Percentiles rank a stretch among this genome's conserved stretches.
These are phyloP conservation scores for Oxyura jamaicensis DNA, from an alignment of 2,113 vertebrate genomes.

Conservation along the genomic window DNA sequence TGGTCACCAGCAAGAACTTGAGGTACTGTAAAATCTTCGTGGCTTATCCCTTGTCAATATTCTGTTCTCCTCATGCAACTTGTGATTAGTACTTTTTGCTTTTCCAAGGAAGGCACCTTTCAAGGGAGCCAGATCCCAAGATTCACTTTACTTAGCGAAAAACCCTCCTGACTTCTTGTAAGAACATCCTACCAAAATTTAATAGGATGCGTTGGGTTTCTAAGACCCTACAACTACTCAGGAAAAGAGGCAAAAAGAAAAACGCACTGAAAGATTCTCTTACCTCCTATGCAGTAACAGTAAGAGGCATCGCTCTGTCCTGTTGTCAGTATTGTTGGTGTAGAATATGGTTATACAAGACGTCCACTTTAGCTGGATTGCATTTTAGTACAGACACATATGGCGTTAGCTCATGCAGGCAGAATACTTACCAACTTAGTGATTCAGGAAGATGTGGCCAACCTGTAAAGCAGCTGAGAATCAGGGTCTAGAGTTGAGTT, in stretches of 20 bases:
- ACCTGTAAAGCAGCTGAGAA: not conserved
- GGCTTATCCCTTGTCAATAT: not conserved
- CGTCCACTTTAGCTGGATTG: not conserved
- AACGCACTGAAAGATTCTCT: not conserved
- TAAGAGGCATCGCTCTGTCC: fast-evolving
- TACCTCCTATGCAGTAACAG: not conserved
- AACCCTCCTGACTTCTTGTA: not conserved
- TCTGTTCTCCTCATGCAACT: not conserved
- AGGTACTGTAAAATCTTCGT: conserved; percentile 73
- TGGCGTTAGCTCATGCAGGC: fast-evolving
- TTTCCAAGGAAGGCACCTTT: not conserved
- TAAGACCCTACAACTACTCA: not conserved
- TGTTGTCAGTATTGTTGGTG: not conserved
- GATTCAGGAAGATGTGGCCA: not conserved
- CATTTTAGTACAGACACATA: fast-evolving
- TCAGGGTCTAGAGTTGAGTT: not conserved
- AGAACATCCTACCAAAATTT: not conserved
- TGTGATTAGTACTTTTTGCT: not conserved
- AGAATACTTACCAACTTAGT: not conserved
- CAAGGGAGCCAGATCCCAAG: not conserved
- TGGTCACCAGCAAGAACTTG: conserved; percentile 90
- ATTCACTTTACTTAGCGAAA: not conserved
- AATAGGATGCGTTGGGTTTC: not conserved
- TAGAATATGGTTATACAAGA: not conserved
- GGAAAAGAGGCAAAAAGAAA: not conserved